Evolutionary conservation across 2,113 vertebrate genomes (phyloP).

Genomic region (Dromiciops gliroides): DNA sequence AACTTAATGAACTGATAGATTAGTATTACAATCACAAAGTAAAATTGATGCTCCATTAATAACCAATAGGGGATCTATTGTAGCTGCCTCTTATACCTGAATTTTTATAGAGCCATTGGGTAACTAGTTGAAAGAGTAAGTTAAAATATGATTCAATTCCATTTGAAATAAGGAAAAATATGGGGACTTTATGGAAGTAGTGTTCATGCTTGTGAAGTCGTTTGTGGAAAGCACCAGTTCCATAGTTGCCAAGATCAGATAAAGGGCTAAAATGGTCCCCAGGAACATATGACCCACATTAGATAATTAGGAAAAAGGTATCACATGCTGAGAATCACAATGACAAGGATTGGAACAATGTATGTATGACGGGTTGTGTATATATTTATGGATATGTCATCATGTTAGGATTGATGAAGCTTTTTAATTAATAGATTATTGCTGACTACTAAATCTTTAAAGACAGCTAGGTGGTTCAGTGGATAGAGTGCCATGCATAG

Average conservation of each 20-base stretch:
- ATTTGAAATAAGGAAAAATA: neutral
- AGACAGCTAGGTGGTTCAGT: no score
- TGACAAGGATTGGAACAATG: no score
- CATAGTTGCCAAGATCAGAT: neutral
- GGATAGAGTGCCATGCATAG: no score
- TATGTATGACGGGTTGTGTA: no score
- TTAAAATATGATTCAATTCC: neutral
- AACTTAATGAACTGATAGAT: neutral
- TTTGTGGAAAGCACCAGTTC: neutral
- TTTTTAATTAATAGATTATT: no score
- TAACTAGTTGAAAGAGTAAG: neutral
- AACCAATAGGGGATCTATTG: neutral
- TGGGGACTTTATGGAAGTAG: neutral
- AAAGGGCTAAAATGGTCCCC: no score
- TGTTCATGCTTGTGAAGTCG: neutral
- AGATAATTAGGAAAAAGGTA: no score
- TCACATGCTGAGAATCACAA: no score
- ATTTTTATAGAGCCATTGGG: neutral
- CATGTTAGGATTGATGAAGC: no score
- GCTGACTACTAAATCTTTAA: no score
- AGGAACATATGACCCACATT: no score
- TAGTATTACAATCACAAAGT: neutral
- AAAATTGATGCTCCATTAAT: neutral
- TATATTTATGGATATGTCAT: no score
- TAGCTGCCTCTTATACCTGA: neutral